Evolutionary conservation across 2,113 vertebrate genomes (phyloP).

Genomic region (Tonatia bakeri): DNA sequence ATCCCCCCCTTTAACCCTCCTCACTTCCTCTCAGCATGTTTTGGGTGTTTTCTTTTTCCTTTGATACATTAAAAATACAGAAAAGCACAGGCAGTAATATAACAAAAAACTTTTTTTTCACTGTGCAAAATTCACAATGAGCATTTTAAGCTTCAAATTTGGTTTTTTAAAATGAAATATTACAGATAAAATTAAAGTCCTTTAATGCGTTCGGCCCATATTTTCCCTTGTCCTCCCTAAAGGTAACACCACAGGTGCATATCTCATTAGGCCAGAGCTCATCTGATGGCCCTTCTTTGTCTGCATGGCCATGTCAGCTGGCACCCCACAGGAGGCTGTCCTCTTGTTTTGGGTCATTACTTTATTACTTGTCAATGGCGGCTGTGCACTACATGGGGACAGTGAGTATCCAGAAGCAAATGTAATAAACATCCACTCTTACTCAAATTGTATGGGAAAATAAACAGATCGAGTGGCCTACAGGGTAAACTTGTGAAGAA

Average conservation of each 20-base stretch:
- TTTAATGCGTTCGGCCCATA: neutral
- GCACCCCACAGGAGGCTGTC: neutral
- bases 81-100: neutral
- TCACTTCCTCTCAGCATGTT: neutral
- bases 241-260: neutral
- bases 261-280: neutral
- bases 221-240: neutral
- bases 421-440: neutral
- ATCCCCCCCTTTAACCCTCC: accelerated
- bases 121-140: neutral
- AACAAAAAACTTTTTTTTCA: neutral
- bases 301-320: accelerated
- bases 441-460: neutral
- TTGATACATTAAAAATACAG: neutral
- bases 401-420: neutral
- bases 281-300: neutral
- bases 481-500: neutral
- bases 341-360: neutral
- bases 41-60: neutral
- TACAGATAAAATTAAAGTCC: neutral
- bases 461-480: neutral
- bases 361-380: neutral
- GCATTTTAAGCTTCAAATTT: neutral
- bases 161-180: neutral
- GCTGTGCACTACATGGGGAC: neutral